Evolutionary conservation across 1,140 invertebrate genomes (phyloP).

Genomic region (Drosophila kohkoa): DNA sequence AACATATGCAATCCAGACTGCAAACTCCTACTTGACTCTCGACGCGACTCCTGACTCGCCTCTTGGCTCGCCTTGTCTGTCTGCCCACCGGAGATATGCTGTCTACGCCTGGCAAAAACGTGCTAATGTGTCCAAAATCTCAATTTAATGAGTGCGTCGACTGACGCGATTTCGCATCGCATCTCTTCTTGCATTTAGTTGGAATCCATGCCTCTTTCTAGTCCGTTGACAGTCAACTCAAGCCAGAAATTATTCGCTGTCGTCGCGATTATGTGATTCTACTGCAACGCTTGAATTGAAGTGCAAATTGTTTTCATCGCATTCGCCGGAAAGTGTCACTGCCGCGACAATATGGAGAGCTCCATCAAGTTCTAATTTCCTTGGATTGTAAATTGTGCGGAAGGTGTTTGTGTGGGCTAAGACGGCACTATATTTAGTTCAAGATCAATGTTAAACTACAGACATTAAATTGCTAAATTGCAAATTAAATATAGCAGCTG

Average conservation of each 20-base stretch:
- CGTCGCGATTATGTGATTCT: constrained; percentile 21
- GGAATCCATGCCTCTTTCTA: constrained; percentile 67
- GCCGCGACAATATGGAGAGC: not conserved
- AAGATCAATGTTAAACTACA: constrained; percentile 28
- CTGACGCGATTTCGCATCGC: constrained; percentile 18
- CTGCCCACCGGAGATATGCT: constrained; percentile 65
- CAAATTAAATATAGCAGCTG: too few relatives aligned
- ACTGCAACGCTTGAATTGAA: constrained; percentile 28
- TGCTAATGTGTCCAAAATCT: constrained; percentile 63
- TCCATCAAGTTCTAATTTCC: not conserved
- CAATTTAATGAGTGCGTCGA: constrained; percentile 57
- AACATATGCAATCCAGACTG: constrained; percentile 27
- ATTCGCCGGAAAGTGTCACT: constrained; percentile 38
- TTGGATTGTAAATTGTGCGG: not conserved
- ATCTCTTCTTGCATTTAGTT: constrained; percentile 25
- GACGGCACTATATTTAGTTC: not conserved
- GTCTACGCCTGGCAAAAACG: constrained; percentile 59
- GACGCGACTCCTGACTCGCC: not conserved
- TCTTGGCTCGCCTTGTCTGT: not conserved
- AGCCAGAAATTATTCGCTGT: constrained; percentile 70
- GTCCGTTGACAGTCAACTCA: constrained; percentile 61
- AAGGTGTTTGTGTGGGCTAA: not conserved
- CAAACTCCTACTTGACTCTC: not conserved
- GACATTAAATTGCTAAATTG: too few relatives aligned
- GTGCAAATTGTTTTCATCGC: constrained; percentile 47